These are phyloP conservation scores for Melanogrammus aeglefinus DNA, from an alignment of 2,797 vertebrate species.

Conservation along the genomic window DNA sequence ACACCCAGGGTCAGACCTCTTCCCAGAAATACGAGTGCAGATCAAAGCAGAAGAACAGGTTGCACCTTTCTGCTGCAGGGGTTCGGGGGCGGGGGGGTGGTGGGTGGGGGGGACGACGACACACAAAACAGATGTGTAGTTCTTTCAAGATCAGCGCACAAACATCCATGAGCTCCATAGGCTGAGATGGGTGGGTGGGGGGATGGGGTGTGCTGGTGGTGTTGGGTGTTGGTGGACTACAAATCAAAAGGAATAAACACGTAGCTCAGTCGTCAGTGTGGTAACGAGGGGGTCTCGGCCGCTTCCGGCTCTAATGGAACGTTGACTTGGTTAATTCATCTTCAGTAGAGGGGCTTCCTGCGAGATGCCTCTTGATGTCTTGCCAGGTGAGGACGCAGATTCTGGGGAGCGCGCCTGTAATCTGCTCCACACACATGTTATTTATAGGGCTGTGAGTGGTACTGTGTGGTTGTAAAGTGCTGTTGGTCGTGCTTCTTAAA, in stretches of 20 bases:
- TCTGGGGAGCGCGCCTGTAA: neutral
- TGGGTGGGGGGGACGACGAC: neutral
- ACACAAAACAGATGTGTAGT: neutral
- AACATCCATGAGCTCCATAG: neutral
- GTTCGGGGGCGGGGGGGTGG: neutral
- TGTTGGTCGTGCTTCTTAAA: neutral
- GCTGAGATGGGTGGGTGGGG: neutral
- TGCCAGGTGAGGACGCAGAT: neutral
- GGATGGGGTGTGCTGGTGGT: neutral
- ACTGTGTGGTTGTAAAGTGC: neutral
- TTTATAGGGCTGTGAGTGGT: neutral
- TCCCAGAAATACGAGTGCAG: slow-evolving; percentile 14
- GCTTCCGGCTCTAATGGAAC: neutral
- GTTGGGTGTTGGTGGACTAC: neutral
- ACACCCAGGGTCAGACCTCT: slow-evolving; percentile 32
- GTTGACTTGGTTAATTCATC: neutral
- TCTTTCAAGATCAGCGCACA: neutral
- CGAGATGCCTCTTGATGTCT: neutral
- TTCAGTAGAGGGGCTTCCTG: neutral
- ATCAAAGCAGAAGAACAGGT: neutral
- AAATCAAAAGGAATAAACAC: neutral
- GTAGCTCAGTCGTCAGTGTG: neutral
- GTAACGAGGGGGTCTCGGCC: neutral
- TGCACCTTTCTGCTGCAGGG: neutral
- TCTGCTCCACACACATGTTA: neutral